A percentile compares a stretch with the other conserved stretches of the same genome.
Conservation (phyloP, 2,113 vertebrate genomes). For the Sander vitreus region DNA sequence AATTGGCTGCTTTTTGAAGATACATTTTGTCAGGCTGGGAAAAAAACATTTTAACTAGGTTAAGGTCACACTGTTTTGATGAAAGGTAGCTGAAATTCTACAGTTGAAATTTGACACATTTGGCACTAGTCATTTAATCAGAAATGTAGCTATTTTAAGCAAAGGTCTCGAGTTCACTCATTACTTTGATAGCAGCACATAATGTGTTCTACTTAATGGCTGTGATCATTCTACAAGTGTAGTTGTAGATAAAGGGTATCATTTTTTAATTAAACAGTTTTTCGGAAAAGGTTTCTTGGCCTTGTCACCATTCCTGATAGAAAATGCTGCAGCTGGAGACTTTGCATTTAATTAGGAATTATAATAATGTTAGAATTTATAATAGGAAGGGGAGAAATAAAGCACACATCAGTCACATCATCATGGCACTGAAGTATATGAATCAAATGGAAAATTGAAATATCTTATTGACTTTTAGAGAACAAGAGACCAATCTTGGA, state of each 20-base stretch:
- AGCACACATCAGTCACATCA: constrained; percentile 52
- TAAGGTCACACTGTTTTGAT: constrained; percentile 30
- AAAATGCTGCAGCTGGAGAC: constrained; percentile 47
- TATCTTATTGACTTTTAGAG: constrained; percentile 34
- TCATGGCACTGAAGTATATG: constrained; percentile 28
- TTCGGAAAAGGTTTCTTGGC: constrained; percentile 29
- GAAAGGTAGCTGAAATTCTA: constrained; percentile 20
- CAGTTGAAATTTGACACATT: constrained; percentile 34
- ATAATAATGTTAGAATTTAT: constrained; percentile 53
- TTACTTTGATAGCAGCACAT: constrained; percentile 25
- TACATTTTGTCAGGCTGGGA: constrained; percentile 2
- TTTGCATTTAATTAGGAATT: constrained; percentile 56
- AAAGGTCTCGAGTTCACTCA: constrained; percentile 20
- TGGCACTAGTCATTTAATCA: constrained; percentile 29
- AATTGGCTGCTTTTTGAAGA: constrained; percentile 24
- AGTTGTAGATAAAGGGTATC: constrained; percentile 38
- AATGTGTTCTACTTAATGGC: constrained; percentile 36
- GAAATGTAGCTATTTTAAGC: constrained; percentile 38
- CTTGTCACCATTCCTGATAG: constrained; percentile 49
- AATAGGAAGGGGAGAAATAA: constrained; percentile 38
- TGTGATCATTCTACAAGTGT: constrained; percentile 36
- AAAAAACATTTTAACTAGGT: constrained; percentile 5
- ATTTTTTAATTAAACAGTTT: constrained; percentile 30
- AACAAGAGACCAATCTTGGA: constrained; percentile 55
- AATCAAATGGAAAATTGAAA: constrained; percentile 48